Conservation (phyloP, 2,113 vertebrate genomes). For the Procavia capensis region DNA sequence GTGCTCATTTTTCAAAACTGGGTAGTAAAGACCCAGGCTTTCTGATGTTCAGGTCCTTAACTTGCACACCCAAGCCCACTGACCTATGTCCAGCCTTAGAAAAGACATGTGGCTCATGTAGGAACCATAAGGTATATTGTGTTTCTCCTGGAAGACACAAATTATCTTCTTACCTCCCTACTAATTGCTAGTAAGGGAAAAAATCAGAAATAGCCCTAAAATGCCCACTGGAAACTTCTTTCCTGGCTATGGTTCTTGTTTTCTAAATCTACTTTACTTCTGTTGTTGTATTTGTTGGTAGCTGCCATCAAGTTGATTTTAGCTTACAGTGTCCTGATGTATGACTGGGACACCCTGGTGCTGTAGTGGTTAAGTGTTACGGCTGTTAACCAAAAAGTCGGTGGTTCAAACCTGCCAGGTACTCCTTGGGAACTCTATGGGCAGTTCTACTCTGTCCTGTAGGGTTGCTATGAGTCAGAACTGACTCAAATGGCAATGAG, state of each 20-base stretch:
- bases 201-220: not conserved
- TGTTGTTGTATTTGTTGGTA: not conserved
- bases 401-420: no score
- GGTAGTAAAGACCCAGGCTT: not conserved
- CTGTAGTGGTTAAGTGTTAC: no score
- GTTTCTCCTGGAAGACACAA: not conserved
- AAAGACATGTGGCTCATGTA: not conserved
- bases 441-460: no score
- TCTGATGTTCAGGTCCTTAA: not conserved
- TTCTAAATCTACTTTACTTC: not conserved
- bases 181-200: not conserved
- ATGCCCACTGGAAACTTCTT: not conserved
- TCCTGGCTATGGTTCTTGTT: not conserved
- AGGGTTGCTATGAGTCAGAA: no score
- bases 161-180: not conserved
- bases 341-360: no score
- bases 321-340: not conserved
- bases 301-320: not conserved
- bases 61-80: not conserved
- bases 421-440: no score
- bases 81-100: not conserved
- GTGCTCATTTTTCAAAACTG: not conserved
- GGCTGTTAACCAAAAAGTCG: no score
- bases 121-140: rapidly evolving
- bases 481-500: no score